Evolutionary conservation across 2,888 invertebrate species (phyloP).

Genomic region (Nemotelus pantherinus): DNA sequence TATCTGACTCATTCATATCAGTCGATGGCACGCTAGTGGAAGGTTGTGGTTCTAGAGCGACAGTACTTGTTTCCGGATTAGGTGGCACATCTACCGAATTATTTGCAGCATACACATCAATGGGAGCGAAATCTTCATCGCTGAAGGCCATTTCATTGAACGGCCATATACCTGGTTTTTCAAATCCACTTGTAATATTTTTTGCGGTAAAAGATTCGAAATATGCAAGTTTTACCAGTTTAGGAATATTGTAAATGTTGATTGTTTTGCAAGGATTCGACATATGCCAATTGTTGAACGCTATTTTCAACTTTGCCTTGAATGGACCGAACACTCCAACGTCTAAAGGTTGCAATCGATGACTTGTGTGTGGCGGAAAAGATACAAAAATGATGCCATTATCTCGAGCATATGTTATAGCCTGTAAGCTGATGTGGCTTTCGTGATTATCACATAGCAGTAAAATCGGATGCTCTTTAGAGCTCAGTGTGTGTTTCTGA

Average conservation of each 20-base stretch:
- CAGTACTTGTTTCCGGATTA: neutral
- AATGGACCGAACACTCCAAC: conserved; percentile 45
- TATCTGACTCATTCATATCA: too few species aligned
- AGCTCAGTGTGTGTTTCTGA: conserved; percentile 46
- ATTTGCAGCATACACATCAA: too few species aligned
- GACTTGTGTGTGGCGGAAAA: conserved; percentile 44
- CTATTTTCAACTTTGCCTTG: conserved; percentile 7
- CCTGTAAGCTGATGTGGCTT: too few species aligned
- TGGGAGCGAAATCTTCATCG: too few species aligned
- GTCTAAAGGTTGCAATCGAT: conserved; percentile 47
- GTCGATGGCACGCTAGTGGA: too few species aligned
- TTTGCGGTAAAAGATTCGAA: conserved; percentile 48
- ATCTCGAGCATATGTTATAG: conserved; percentile 53
- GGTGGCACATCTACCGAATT: too few species aligned
- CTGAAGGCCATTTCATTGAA: too few species aligned
- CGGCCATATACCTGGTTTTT: neutral
- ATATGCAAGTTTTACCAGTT: conserved; percentile 43
- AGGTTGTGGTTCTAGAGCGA: too few species aligned
- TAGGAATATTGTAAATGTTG: conserved; percentile 47
- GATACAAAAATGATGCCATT: conserved; percentile 57
- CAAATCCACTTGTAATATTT: conserved; percentile 43
- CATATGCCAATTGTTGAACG: conserved; percentile 19
- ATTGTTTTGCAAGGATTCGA: conserved; percentile 44
- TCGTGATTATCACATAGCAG: conserved; percentile 56
- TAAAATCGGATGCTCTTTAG: conserved; percentile 53